Evolutionary conservation across 1,140 invertebrate species (phyloP), one percentile per base, ranked within the genome.

Genomic region (Oedothorax gibbosus): DNA sequence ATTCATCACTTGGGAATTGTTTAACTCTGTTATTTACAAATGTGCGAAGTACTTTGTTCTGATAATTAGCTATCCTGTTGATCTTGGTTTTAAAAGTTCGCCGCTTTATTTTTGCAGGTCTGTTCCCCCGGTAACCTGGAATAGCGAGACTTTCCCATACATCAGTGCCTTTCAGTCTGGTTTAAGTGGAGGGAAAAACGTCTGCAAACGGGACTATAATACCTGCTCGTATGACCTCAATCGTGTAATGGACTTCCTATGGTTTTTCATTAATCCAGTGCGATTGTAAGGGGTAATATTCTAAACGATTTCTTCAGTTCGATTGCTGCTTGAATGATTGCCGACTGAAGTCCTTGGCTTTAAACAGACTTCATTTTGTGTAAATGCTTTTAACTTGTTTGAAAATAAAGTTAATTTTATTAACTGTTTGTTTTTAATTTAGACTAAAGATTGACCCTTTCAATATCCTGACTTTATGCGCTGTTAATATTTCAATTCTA

Each of bases 51-150:
- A 62, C 12, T 62, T 62, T 12, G 12, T 15, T 18, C 18, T 62
- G 57, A 15, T 12, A 62, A 6, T 62, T 15, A 6, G 18, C 18
- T 62, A 62, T 62, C 18, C 18, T 62, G 18, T 62, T 1, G 6
- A 62, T 62, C 57, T 18, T 62, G 57, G 57, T 15, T 12, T 62
- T 12, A 62, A 62, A 12, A 15, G n/a, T n/a, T 62, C 6, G 57
- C 12, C 5, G 35, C 35, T 60, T n/a, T 21, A 18, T 71, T 50
- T 9, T 81, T 81, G 10, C 53, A 81, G 78, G 56, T 81, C 78
- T 60, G 78, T 81, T 2, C 78, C 78, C n/a, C 78, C 78, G 2
- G 78, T 81, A 0, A 81, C 78, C 10, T 81, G 78, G 78, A 81
- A 81, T 51, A 81, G 78, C 50, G 78, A 65, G 18, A 81, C 78